phyloP scores from a whole-genome alignment of 1,140 invertebrate genomes.

The Geopemphigus sp. region DNA sequence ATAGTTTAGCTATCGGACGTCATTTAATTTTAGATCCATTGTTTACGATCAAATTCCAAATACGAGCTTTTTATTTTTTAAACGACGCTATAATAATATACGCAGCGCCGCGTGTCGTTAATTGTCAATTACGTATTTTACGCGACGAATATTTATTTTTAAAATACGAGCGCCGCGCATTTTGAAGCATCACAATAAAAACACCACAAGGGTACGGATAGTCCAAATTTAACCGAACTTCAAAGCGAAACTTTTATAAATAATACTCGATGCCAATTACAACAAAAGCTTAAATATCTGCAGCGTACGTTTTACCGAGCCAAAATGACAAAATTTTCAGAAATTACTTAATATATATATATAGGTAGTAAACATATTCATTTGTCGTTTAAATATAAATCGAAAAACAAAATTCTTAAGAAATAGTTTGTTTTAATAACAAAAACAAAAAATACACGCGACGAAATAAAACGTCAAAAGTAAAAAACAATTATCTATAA shows the following conservation, averaged over 20 bases:
- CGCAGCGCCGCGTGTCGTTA: background rate
- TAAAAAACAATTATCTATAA: too few species aligned
- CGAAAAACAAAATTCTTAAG: too few species aligned
- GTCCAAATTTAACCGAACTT: conserved; percentile 11
- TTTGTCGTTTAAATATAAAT: too few species aligned
- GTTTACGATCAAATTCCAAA: background rate
- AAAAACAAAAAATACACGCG: too few species aligned
- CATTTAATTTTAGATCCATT: background rate
- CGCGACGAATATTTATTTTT: background rate
- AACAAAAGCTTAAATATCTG: background rate
- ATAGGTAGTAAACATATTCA: too few species aligned
- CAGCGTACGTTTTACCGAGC: background rate
- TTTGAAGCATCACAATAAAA: background rate
- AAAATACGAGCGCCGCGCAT: background rate
- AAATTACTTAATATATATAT: too few species aligned
- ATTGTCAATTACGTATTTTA: too few species aligned
- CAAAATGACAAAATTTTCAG: background rate
- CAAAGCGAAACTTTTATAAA: conserved; percentile 21
- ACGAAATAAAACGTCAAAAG: too few species aligned
- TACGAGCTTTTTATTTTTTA: background rate
- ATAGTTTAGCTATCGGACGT: background rate
- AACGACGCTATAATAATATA: background rate
- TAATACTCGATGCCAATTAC: conserved; percentile 8
- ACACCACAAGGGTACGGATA: too few species aligned
- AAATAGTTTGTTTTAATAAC: too few species aligned